Evolutionary conservation across 2,888 invertebrate genomes (phyloP).

Genomic region (Carcina quercana): DNA sequence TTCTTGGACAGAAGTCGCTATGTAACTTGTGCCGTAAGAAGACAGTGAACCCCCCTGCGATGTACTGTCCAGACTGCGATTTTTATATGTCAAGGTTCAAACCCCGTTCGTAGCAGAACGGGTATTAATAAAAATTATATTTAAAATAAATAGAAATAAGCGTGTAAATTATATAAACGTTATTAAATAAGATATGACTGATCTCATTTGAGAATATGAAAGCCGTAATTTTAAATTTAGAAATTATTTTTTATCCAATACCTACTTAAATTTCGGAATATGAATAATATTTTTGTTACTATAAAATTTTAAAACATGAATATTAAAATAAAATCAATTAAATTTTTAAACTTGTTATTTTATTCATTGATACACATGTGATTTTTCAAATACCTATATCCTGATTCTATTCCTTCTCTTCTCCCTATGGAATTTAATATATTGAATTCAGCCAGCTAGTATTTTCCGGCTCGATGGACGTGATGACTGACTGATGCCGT

Average conservation of each 20-base stretch:
- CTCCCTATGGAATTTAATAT: too few relatives aligned
- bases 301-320: slow-evolving; percentile 16
- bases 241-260: slow-evolving; percentile 8
- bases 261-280: slow-evolving; percentile 8
- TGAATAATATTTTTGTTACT: slow-evolving; percentile 14
- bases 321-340: slow-evolving; percentile 12
- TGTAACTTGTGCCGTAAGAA: slow-evolving; percentile 94
- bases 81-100: slow-evolving; percentile 93
- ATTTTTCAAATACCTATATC: too few relatives aligned
- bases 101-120: slow-evolving; percentile 68
- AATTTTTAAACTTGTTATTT: slow-evolving; percentile 1
- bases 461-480: too few relatives aligned
- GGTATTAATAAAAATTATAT: slow-evolving; percentile 5
- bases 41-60: slow-evolving; percentile 82
- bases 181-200: slow-evolving; percentile 29
- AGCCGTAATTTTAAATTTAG: slow-evolving; percentile 17
- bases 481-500: too few relatives aligned
- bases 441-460: too few relatives aligned
- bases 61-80: slow-evolving; percentile 93
- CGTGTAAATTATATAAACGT: slow-evolving; percentile 9
- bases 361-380: slow-evolving; percentile 1
- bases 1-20: slow-evolving; percentile 70
- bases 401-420: too few relatives aligned
- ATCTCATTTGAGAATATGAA: slow-evolving; percentile 52
- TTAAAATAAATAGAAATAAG: slow-evolving; percentile 9